Evolutionary conservation across 2,797 vertebrate species (phyloP), one percentile per base, ranked within the genome.

Genomic region (Myotis planiceps): DNA sequence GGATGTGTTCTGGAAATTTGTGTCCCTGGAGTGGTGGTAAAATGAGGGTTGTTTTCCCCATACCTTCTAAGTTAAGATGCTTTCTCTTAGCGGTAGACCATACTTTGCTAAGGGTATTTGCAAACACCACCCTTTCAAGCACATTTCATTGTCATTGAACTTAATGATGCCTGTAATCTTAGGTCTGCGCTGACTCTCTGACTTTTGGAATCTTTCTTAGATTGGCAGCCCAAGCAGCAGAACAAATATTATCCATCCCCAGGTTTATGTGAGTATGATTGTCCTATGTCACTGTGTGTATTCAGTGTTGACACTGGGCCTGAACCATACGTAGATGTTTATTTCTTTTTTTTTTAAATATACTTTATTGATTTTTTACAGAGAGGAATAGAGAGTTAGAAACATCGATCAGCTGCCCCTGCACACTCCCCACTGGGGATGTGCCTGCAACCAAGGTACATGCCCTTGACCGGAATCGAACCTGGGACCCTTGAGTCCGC

Each of bases 161-260:
- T 80, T 92, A 76, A 29, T 7, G 76, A 37, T 51, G 37, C 19
- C 71, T 78, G 1, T 81, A 42, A 6, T n/a, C 42, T 90, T n/a
- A 60, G 32, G 32, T 68, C 81, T 94, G 63, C 25, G 69, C 79
- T 85, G 69, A 95, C 37, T 78, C 45, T 94, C 53, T 94, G 88
- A 66, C 96, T 97, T 96, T 49, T 87, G 65, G 34, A 51, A 97
- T 96, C 89, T 96, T 87, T 96, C 94, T 45, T 98, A 99, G 99
- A 99, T 99, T 90, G 99, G 99, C 98, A 99, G 99, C 97, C 99
- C 99, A 3, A 98, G 99, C 97, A 99, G 98, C 97, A 99, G 99
- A 98, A 99, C 99, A 92, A 99, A 99, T 97, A 99, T 99, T 95
- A 99, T 99, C 96, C 99, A 99, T 97, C 99, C 99, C 1, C 99